Conservation (phyloP, 2,113 vertebrate species). For the Uria lomvia region DNA sequence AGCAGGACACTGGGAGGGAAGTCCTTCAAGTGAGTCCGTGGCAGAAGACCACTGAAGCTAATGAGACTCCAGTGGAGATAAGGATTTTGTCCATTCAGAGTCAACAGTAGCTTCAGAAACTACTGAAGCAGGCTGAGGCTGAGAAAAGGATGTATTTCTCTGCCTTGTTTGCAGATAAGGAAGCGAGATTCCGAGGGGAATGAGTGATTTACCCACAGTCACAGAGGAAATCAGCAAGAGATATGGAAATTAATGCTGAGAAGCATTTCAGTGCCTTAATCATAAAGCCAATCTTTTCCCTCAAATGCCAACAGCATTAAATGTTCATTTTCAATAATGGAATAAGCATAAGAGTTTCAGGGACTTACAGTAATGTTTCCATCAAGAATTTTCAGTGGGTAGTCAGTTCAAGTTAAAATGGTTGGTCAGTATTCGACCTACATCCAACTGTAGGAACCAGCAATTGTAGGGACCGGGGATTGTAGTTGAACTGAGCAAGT, state of each 20-base stretch:
- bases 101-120: background rate
- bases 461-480: background rate
- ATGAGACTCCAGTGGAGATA: background rate
- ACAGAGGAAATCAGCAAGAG: conserved; percentile 35
- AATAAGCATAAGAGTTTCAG: background rate
- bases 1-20: background rate
- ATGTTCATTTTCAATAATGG: background rate
- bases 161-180: background rate
- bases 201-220: conserved; percentile 5
- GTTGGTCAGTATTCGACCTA: rapidly evolving
- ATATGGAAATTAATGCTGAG: conserved; percentile 48
- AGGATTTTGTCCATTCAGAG: background rate
- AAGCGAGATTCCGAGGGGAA: background rate
- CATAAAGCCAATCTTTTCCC: conserved; percentile 26
- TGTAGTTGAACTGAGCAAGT: background rate
- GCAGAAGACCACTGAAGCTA: background rate
- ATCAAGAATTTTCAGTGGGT: background rate
- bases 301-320: conserved; percentile 35
- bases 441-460: background rate
- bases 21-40: background rate
- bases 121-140: background rate
- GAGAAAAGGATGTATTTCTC: background rate
- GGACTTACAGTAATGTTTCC: background rate
- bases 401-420: background rate
- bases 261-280: conserved; percentile 16